Base-by-base conservation (phyloP, 1,140 invertebrate genomes). In the Polypedilum vanderplanki region DNA sequence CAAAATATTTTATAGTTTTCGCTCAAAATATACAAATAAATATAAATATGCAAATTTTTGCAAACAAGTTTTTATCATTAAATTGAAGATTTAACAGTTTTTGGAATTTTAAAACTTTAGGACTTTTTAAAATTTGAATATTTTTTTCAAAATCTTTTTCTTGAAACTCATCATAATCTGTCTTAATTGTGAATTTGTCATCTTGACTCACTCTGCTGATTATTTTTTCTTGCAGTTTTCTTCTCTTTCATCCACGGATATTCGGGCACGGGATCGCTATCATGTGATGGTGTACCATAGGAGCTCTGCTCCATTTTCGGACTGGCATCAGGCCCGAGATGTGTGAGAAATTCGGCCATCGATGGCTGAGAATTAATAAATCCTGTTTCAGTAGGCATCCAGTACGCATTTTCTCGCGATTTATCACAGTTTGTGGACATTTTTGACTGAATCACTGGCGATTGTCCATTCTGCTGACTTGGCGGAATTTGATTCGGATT, bases 221-320 rank as follows among this genome's bases (percentile, higher is more conserved):
- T 90, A 81, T 85, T 89, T 83, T 97, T 97, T 78, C 94, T 87
- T 1, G 93, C 93, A 1, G 94, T 95, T 84, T 97, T 97, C 86
- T 97, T 97, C 84, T 97, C 95, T 82, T 97, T 97, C 95, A 97
- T 97, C 95, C 95, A 97, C 0, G 95, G 93, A 83, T 96, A 97
- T 80, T 97, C 94, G 20, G 94, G 93, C 73, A 96, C 91, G 81
- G 87, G 74, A 88, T 88, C 80, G 88, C 90, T 83, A 86, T 87
- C 74, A 88, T 80, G 79, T 85, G 78, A 84, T 80, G 79, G 88
- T 80, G 84, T 86, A 83, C 80, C 78, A 83, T 80, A 78, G 80
- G 81, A 76, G 78, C 78, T 79, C 81, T 79, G 76, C 81, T 81
- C 79, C 78, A 86, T 84, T 79, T 87, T 83, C 75, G 82, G 80